A percentile compares a stretch with the other conserved stretches of the same genome.
phyloP scores from a whole-genome alignment of 2,797 vertebrate genomes.

The Eidolon dupreanum region DNA sequence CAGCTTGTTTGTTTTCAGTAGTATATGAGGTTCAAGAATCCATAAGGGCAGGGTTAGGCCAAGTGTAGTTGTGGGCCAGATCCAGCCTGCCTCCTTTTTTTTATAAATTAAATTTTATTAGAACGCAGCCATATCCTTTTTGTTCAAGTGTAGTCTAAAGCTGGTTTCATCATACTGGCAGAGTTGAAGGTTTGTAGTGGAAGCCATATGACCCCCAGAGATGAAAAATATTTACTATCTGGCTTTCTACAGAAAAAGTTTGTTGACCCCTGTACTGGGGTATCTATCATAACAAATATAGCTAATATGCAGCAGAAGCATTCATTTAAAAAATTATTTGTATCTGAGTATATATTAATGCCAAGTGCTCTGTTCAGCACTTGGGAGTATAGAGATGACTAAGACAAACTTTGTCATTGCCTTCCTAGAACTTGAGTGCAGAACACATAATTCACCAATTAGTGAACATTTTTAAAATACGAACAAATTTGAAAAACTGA shows the following conservation, averaged over 20 bases:
- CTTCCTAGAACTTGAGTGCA: background rate
- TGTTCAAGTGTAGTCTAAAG: background rate
- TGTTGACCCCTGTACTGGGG: background rate
- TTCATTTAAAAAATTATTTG: background rate
- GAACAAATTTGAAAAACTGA: background rate
- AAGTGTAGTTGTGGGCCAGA: background rate
- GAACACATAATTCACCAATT: background rate
- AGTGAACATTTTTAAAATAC: background rate
- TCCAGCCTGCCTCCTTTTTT: background rate
- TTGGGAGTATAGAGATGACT: background rate
- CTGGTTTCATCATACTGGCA: background rate
- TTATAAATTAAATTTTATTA: background rate
- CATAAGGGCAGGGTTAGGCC: background rate
- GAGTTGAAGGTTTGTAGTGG: background rate
- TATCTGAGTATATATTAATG: background rate
- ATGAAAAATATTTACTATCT: background rate
- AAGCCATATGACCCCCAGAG: background rate
- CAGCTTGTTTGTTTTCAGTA: constrained; percentile 8
- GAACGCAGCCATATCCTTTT: background rate
- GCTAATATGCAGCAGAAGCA: background rate
- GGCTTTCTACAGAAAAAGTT: background rate
- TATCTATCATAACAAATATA: background rate
- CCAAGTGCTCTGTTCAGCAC: background rate
- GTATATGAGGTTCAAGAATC: background rate
- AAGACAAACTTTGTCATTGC: background rate